phyloP scores from a whole-genome alignment of 2,113 vertebrate species.

The Garra rufa region DNA sequence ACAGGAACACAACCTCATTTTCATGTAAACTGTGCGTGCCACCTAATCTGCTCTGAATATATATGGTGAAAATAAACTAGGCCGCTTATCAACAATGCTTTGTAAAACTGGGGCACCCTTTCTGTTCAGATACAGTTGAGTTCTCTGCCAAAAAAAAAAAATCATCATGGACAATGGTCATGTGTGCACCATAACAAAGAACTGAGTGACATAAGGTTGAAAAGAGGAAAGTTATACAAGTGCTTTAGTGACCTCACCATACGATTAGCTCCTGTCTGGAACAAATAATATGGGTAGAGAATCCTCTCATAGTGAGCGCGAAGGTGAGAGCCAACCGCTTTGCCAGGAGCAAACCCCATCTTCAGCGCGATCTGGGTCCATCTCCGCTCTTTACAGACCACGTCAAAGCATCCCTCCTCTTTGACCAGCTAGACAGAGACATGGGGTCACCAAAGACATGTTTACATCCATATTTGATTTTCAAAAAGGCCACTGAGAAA shows the following conservation, averaged over 20 bases:
- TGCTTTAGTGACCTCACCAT: constrained; percentile 75
- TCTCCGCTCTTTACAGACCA: constrained; percentile 92
- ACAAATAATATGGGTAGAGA: constrained; percentile 94
- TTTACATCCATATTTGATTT: background rate
- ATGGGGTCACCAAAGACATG: background rate
- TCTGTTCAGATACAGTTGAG: constrained; percentile 7
- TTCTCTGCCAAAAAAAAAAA: background rate
- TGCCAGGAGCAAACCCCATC: constrained; percentile 96
- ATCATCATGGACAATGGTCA: background rate
- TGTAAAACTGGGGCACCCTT: constrained; percentile 25
- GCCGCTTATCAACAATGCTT: background rate
- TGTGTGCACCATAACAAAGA: background rate
- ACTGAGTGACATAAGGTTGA: background rate
- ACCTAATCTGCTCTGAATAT: background rate
- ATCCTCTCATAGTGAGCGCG: constrained; percentile 94
- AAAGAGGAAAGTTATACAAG: background rate
- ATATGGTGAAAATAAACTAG: background rate
- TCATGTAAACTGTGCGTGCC: background rate
- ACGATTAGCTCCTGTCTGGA: constrained; percentile 88
- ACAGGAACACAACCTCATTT: background rate
- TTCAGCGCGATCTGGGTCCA: constrained; percentile 95
- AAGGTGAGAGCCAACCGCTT: constrained; percentile 94
- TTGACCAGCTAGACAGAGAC: constrained; percentile 86
- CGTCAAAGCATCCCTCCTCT: constrained; percentile 94
- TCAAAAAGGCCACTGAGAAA: background rate